These are phyloP conservation scores for Campoplex nolae DNA, from an alignment of 2,888 invertebrate genomes.

Conservation along the genomic window DNA sequence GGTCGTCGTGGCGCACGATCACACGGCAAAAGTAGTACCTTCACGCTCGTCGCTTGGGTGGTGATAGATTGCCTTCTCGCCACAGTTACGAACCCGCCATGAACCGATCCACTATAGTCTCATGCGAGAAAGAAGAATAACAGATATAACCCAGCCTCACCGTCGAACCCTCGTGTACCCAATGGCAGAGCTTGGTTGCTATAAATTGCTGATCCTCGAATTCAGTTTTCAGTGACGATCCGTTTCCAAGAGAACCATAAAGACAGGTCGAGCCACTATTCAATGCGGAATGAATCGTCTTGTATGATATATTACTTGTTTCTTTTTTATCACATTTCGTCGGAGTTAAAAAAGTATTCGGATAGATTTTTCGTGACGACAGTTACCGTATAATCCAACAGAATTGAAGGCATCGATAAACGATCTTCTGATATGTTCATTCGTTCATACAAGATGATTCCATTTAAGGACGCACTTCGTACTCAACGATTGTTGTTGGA, in stretches of 20 bases:
- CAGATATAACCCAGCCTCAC: conserved; percentile 49
- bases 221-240: conserved; percentile 42
- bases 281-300: conserved; percentile 48
- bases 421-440: not conserved
- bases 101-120: conserved; percentile 35
- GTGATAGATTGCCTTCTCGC: conserved; percentile 82
- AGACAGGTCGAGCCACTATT: conserved; percentile 17
- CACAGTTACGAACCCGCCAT: conserved; percentile 67
- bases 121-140: conserved; percentile 40
- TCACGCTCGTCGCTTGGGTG: conserved; percentile 60
- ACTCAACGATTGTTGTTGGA: not conserved
- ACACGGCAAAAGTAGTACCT: conserved; percentile 60
- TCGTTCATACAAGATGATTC: not conserved
- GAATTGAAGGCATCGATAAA: not conserved
- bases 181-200: conserved; percentile 24
- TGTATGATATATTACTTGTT: conserved; percentile 59
- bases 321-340: conserved; percentile 46
- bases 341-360: conserved; percentile 8
- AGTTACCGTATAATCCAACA: conserved; percentile 5
- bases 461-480: not conserved
- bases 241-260: conserved; percentile 16
- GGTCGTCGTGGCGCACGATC: conserved; percentile 47
- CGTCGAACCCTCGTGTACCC: conserved; percentile 14
- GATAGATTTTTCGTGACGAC: conserved; percentile 30
- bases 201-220: conserved; percentile 31